Base-by-base conservation (phyloP, 92 coral and sea anemone species). In the Hydrozoanthus gracilis region DNA sequence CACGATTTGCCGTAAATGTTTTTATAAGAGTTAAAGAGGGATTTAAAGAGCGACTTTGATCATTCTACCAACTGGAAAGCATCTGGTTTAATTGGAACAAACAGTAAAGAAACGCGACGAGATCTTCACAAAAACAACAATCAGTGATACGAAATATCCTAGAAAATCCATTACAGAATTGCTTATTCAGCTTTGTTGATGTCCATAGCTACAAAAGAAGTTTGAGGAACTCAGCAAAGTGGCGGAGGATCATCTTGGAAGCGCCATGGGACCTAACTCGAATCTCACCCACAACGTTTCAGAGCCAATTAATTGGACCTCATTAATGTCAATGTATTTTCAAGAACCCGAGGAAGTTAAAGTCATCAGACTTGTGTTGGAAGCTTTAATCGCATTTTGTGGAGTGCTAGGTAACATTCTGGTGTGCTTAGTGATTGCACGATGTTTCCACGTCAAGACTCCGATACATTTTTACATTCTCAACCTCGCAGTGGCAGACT, bases 401-500 rank as follows among this genome's bases (percentile, higher is more conserved):
- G 99, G 99, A 15, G 83, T 95, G 45, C 46, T 92, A 6, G 95
- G 99, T 3, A 96, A 95, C 65, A 61, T 84, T 8, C 47, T 91
- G 82, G 99, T 96, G 12, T 74, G 88, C 44, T 54, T 93, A 4
- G 86, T 92, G 10, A 88, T 93, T 12, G 79, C 87, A n/a, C 83
- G 91, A 15, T 93, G 90, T 51, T 66, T 87, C 12, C 91, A 73
- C 44, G 86, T 87, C 87, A 92, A 88, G 49, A 83, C 93, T 16
- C 92, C 92, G 6, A 84, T 92, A 49, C 82, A 89, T 60, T 88
- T 67, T 12, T 94, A 88, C 92, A 95, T 95, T 39, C 71, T 87
- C 20, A 96, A 95, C 66, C 87, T 96, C 50, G 99, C 99, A 12
- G 51, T 96, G 10, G 98, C 99, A 8, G 99, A 96, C 73, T 86